Percentiles rank a stretch among this genome's conserved stretches.
These are phyloP conservation scores for Anthopleura xanthogrammica DNA, from an alignment of 92 coral and sea anemone species.

Conservation along the genomic window DNA sequence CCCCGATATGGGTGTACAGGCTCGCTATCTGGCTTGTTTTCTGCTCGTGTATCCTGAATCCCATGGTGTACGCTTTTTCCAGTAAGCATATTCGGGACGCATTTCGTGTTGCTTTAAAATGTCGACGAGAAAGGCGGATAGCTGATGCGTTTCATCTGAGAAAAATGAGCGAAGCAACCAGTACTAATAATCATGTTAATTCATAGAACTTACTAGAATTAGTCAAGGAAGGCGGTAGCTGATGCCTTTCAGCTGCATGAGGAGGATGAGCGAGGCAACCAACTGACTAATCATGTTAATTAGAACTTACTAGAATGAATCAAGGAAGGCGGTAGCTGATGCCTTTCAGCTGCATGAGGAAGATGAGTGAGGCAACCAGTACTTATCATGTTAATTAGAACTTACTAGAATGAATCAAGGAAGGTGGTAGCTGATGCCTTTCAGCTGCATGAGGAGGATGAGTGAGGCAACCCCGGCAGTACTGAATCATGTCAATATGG, in stretches of 20 bases:
- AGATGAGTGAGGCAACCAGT: slow-evolving; percentile 39
- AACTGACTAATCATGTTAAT: background rate
- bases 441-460: no score
- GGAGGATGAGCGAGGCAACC: no score
- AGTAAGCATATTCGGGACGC: slow-evolving; percentile 82
- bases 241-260: no score
- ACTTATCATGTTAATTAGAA: slow-evolving; percentile 21
- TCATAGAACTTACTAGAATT: background rate
- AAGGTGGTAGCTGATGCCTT: no score
- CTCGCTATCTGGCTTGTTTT: slow-evolving; percentile 85
- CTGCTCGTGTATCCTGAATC: slow-evolving; percentile 74
- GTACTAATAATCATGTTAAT: slow-evolving; percentile 30
- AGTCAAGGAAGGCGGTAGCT: no score
- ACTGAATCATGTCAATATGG: background rate
- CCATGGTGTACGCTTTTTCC: slow-evolving; percentile 83
- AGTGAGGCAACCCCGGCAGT: background rate
- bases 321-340: slow-evolving; percentile 8
- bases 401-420: no score
- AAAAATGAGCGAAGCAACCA: slow-evolving; percentile 35
- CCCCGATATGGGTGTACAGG: slow-evolving; percentile 63
- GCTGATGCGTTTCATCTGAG: slow-evolving; percentile 28
- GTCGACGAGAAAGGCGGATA: slow-evolving; percentile 28
- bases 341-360: slow-evolving; percentile 22
- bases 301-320: no score
- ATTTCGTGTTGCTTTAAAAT: slow-evolving; percentile 45